Percentiles rank a stretch among this genome's conserved stretches.
These are phyloP conservation scores for Eurystomus gularis DNA, from an alignment of 2,113 vertebrate species.

Conservation along the genomic window DNA sequence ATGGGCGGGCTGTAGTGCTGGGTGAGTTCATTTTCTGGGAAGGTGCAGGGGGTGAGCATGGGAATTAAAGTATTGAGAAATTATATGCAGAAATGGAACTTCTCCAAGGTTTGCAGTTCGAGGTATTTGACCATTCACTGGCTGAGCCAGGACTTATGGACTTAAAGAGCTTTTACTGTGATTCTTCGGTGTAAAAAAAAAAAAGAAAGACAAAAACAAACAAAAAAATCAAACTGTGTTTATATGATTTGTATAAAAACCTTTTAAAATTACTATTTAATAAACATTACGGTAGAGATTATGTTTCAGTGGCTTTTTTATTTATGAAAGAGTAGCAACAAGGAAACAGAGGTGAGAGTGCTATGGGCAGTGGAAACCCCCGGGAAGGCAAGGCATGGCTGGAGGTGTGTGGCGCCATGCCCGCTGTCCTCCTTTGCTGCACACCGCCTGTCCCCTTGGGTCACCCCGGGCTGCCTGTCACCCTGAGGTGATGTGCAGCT, in stretches of 20 bases:
- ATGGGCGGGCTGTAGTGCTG: not conserved
- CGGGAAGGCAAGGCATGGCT: accelerated
- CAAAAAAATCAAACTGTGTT: constrained; percentile 88
- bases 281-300: constrained; percentile 88
- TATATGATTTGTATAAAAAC: constrained; percentile 99
- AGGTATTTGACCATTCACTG: constrained; percentile 75
- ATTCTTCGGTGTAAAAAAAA: constrained; percentile 79
- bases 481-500: accelerated
- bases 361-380: not conserved
- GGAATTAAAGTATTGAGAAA: constrained; percentile 53
- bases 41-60: constrained; percentile 53
- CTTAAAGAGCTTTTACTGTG: constrained; percentile 84
- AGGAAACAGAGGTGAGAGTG: not conserved
- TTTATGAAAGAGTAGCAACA: not conserved
- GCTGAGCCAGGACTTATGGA: constrained; percentile 80
- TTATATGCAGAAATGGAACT: constrained; percentile 59
- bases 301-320: not conserved
- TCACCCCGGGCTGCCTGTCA: not conserved
- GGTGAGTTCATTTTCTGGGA: constrained; percentile 53
- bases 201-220: constrained; percentile 54
- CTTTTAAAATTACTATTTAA: constrained; percentile 98
- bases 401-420: accelerated
- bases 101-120: constrained; percentile 72
- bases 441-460: not conserved
- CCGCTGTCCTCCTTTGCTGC: not conserved